Percentiles rank a stretch among this genome's conserved stretches.
These are phyloP conservation scores for Drosophila lini DNA, from an alignment of 1,140 invertebrate species.

Conservation along the genomic window DNA sequence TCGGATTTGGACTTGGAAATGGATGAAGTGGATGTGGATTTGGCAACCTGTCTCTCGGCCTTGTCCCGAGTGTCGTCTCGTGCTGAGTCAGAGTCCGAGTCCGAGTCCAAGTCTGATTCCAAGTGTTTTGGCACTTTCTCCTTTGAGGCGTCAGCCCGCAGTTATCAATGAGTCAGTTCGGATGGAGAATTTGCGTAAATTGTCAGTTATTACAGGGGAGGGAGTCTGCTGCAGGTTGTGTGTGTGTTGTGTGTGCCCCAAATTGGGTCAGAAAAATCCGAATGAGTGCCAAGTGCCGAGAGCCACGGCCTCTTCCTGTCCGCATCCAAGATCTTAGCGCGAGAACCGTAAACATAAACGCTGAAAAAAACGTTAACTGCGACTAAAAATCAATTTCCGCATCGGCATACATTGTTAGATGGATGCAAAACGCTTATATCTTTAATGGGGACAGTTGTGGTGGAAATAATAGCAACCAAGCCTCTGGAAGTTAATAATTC, in stretches of 20 bases:
- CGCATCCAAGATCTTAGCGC: slow-evolving; percentile 10
- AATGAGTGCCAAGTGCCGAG: slow-evolving; percentile 27
- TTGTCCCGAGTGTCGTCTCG: slow-evolving; percentile 36
- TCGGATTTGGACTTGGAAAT: slow-evolving; percentile 4
- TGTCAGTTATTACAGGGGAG: slow-evolving; percentile 45
- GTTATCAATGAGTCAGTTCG: slow-evolving; percentile 50
- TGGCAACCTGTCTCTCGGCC: slow-evolving; percentile 45
- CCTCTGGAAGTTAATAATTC: background rate
- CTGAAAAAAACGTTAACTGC: slow-evolving; percentile 30
- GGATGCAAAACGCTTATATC: slow-evolving; percentile 30
- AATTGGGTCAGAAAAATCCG: slow-evolving; percentile 45
- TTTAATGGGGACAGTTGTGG: slow-evolving; percentile 24
- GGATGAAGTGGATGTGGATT: slow-evolving; percentile 21
- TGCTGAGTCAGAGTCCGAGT: slow-evolving; percentile 32
- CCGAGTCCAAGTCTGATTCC: background rate
- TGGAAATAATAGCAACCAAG: slow-evolving; percentile 16
- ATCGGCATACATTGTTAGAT: slow-evolving; percentile 26
- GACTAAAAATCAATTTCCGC: slow-evolving; percentile 67
- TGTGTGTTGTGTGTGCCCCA: slow-evolving; percentile 19
- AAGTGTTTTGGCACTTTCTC: slow-evolving; percentile 51
- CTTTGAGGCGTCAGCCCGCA: slow-evolving; percentile 24
- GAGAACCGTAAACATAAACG: slow-evolving; percentile 22
- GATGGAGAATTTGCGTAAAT: slow-evolving; percentile 48
- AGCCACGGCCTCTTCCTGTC: slow-evolving; percentile 56
- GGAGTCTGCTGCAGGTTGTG: background rate